Evolutionary conservation across 2,113 vertebrate species (phyloP), one percentile per base, ranked within the genome.

Genomic region (Periophthalmus modestus): DNA sequence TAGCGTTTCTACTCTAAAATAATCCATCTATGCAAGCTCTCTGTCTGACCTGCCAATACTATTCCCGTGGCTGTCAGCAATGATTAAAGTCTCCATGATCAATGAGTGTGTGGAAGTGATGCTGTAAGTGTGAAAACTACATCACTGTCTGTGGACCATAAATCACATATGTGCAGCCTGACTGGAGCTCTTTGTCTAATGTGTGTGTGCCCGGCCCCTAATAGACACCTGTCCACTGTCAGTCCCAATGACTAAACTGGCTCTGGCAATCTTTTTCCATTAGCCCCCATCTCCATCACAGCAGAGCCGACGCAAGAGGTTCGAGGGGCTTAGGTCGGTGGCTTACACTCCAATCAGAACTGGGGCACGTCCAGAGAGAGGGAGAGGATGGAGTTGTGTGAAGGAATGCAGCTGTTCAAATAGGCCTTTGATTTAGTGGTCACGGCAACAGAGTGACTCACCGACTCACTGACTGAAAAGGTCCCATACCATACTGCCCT

Each of bases 401-500:
- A 89, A 89, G 83, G 88, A 89, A 90, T 90, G 89, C 86, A 91
- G 88, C 88, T 90, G 86, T 89, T 90, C 83, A 90, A 91, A 91
- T 83, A 89, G 76, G 77, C 69, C 88, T 90, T 91, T 90, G 89
- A 91, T 90, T 89, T 82, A 79, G 88, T 79, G 85, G 85, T 89
- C 87, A 87, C 43, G 12, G 82, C 63, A 34, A 72, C 77, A 62
- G 80, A 74, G 85, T 89, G 85, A 90, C 72, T 89, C 87, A 91
- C 78, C 84, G 68, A 73, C 39, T 43, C 39, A 43, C 39, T 43
- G 39, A 21, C 52, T 21, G 52, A 82, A 73, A 69, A 48, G 78
- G 55, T 75, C 82, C 39, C 2, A 18, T 28, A 39, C 63, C 81
- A 28, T 5, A 33, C 59, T 18, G 59, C 39, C 39, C 39, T 10